phyloP scores from a whole-genome alignment of 2,888 invertebrate genomes.

The Gryllus longicercus region DNA sequence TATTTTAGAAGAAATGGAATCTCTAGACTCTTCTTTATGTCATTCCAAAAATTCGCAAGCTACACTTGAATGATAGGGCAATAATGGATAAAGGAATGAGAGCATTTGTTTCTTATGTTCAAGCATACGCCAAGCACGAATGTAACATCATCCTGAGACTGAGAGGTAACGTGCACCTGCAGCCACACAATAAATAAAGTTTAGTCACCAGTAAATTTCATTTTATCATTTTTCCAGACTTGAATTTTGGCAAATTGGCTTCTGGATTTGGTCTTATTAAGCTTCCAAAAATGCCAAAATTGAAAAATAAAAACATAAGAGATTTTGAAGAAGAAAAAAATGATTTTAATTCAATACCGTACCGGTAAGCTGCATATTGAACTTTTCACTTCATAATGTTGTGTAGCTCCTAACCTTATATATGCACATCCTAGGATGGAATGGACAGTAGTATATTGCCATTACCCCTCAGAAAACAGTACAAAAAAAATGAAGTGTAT shows the following conservation, averaged over 20 bases:
- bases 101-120: conserved; percentile 93
- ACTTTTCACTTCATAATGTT: background rate
- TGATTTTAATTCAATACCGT: conserved; percentile 72
- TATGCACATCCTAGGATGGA: background rate
- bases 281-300: conserved; percentile 93
- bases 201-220: background rate
- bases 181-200: background rate
- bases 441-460: background rate
- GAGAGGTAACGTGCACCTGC: conserved; percentile 56
- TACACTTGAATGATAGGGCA: conserved; percentile 68
- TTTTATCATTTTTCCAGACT: conserved; percentile 52
- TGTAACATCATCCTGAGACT: conserved; percentile 82
- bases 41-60: conserved; percentile 56
- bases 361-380: conserved; percentile 49
- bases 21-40: conserved; percentile 37
- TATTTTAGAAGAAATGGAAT: conserved; percentile 42
- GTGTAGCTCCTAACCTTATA: background rate
- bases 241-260: conserved; percentile 80
- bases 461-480: background rate
- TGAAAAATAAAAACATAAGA: conserved; percentile 62
- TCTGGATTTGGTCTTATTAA: conserved; percentile 85
- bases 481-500: background rate
- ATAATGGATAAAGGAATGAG: conserved; percentile 82
- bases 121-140: conserved; percentile 93
- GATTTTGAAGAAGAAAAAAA: conserved; percentile 57